Evolutionary conservation across 2,797 vertebrate species (phyloP).

Genomic region (Silurus lanzhouensis): DNA sequence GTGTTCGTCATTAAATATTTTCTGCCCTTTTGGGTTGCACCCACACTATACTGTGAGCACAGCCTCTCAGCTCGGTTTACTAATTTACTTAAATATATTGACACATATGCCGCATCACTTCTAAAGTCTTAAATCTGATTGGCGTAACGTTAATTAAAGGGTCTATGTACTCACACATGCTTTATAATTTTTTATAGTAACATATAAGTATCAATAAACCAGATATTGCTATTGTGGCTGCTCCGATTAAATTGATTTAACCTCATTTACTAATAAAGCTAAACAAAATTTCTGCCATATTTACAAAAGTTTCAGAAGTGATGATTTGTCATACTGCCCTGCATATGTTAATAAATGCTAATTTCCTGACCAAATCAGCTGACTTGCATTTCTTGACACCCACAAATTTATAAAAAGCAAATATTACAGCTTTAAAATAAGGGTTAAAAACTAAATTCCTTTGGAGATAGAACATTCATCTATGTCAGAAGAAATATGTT

Average conservation of each 20-base stretch:
- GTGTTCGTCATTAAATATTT: constrained; percentile 14
- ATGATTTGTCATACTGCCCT: too few species aligned
- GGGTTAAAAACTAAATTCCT: background rate
- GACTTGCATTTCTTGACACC: background rate
- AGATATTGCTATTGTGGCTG: background rate
- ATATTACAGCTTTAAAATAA: background rate
- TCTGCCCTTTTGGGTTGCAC: constrained; percentile 5
- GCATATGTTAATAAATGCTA: background rate
- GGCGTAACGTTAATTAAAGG: background rate
- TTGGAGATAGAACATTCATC: background rate
- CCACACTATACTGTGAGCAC: constrained; percentile 1
- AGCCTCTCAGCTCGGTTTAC: background rate
- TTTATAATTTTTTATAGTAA: background rate
- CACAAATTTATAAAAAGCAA: constrained; percentile 4
- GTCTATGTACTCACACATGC: background rate
- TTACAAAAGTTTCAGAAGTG: too few species aligned
- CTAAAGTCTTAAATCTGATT: background rate
- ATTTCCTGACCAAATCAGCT: background rate
- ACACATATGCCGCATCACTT: background rate
- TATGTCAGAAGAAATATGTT: background rate
- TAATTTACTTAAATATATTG: background rate
- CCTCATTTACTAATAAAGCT: background rate
- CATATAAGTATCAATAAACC: background rate
- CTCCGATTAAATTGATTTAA: background rate
- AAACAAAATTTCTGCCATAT: too few species aligned